Evolutionary conservation across 2,888 invertebrate genomes (phyloP), one percentile per base, ranked within the genome.

Genomic region (Tineola bisselliella): DNA sequence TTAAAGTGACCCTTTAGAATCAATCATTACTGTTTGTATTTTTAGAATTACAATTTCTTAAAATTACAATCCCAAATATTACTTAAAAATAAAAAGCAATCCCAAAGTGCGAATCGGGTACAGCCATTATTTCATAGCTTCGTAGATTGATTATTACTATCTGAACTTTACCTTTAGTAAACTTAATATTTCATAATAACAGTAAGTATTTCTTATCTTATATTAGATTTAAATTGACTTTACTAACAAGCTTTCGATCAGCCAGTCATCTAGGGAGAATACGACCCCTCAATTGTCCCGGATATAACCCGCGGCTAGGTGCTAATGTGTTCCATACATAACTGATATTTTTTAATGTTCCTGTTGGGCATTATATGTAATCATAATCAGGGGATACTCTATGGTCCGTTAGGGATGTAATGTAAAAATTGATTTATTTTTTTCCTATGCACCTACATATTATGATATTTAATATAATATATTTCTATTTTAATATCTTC

Each of bases 231-330:
- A 77, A 75, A 77, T 76, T 74, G 67, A 68, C 65, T 69, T 62
- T 30, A 65, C 67, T 72, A 70, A 73, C 66, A 65, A 71, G 65
- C 64, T 68, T 66, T 63, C 61, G 62, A 65, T 59, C 59, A 59
- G 60, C 72, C 59, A 76, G 79, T 77, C 77, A 78, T 64, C 58
- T 48, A 69, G 76, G 76, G 76, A 73, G n/a, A 19, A 12, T 30
- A 38, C 67, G 62, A 19, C 77, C 79, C 76, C 70, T 73, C 76
- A 76, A 78, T 80, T 67, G 64, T 72, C 77, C 82, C 82, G 84
- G 84, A 84, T 79, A 78, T 80, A 67, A 77, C 75, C 74, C 67
- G 72, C 71, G 70, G 79, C 73, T 72, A 77, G 70, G 79, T 74
- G 77, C 69, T 81, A 81, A 82, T 82, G 72, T 75, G 75, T 76